phyloP scores from a whole-genome alignment of 2,888 invertebrate species.

The Bhutanitis thaidina region DNA sequence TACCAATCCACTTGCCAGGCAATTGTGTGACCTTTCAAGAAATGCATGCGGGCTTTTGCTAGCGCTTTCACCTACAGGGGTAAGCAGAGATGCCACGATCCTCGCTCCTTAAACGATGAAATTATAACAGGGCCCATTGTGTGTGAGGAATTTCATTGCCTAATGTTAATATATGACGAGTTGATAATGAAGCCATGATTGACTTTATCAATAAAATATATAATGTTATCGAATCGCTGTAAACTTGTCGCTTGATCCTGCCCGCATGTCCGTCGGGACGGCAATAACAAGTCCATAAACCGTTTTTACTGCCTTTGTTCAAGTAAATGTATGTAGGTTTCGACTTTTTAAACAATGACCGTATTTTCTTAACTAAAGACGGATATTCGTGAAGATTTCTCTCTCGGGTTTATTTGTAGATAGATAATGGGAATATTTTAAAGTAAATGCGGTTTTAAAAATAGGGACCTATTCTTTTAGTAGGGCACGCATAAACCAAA shows the following conservation, averaged over 20 bases:
- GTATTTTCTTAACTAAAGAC: slow-evolving; percentile 65
- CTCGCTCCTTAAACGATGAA: no score
- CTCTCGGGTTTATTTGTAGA: slow-evolving; percentile 40
- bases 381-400: slow-evolving; percentile 59
- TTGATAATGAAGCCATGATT: no score
- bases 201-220: no score
- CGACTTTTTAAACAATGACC: slow-evolving; percentile 78
- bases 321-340: slow-evolving; percentile 76
- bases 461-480: slow-evolving; percentile 14
- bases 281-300: slow-evolving; percentile 80
- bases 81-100: no score
- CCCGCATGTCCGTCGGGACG: slow-evolving; percentile 59
- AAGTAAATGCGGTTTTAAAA: slow-evolving; percentile 38
- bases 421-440: slow-evolving; percentile 33
- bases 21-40: no score
- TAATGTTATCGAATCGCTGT: not conserved
- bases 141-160: no score
- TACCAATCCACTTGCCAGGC: no score
- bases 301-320: slow-evolving; percentile 80
- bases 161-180: no score
- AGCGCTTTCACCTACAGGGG: no score
- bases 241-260: slow-evolving; percentile 36
- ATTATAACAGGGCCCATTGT: no score
- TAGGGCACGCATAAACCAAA: not conserved
- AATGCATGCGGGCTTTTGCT: no score